Percentiles rank a stretch among this genome's conserved stretches.
Evolutionary conservation across 2,797 vertebrate species (phyloP).

Genomic region (Leuciscus waleckii): DNA sequence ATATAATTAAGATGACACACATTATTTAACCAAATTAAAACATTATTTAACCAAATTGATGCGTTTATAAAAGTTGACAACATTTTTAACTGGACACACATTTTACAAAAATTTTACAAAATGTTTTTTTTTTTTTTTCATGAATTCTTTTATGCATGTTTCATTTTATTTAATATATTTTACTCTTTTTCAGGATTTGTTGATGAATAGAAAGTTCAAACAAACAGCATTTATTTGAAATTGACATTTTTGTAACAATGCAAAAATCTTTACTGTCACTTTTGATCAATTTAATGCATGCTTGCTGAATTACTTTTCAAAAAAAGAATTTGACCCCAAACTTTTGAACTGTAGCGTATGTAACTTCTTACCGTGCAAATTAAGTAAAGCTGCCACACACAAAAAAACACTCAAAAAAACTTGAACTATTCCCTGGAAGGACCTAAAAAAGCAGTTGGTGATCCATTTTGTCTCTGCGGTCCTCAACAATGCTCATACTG

Average conservation of each 20-base stretch:
- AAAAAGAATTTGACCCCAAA: not conserved
- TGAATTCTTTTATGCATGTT: not conserved
- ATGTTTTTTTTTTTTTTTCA: too few species aligned
- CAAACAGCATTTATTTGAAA: not conserved
- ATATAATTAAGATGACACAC: not conserved
- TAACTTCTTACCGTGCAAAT: not conserved
- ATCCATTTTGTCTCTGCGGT: not conserved
- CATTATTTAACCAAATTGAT: not conserved
- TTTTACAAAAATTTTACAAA: too few species aligned
- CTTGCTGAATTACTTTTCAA: not conserved
- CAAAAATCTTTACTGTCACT: not conserved
- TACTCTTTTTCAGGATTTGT: not conserved
- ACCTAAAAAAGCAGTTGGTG: not conserved
- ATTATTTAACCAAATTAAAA: not conserved
- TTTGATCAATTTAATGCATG: not conserved
- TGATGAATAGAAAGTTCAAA: not conserved
- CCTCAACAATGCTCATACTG: conserved; percentile 9
- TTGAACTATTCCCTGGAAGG: not conserved
- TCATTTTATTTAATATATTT: not conserved
- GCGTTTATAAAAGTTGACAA: not conserved
- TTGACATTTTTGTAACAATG: not conserved
- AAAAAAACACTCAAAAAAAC: not conserved
- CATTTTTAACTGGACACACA: not conserved
- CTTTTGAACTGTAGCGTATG: rapidly evolving
- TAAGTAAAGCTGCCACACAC: not conserved